Conservation (phyloP, 23 tunicate genomes). For the Trididemnum miniatum region DNA sequence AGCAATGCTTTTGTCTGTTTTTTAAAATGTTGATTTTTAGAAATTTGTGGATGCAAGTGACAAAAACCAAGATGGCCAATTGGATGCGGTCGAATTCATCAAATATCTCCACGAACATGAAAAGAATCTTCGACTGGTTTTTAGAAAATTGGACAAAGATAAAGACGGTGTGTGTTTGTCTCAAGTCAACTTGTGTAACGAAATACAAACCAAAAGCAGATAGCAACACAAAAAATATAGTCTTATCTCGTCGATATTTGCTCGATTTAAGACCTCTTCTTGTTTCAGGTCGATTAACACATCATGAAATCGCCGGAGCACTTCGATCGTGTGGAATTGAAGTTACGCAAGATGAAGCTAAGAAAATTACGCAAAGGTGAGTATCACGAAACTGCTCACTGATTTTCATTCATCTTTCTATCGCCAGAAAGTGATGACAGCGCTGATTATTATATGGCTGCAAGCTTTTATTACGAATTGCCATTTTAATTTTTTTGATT, state of each 20-base stretch:
- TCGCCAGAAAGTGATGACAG: too few relatives aligned
- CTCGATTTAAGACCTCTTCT: too few relatives aligned
- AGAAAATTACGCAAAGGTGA: constrained; percentile 45
- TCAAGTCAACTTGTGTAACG: background rate
- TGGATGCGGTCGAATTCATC: constrained; percentile 89
- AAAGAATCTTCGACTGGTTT: constrained; percentile 73
- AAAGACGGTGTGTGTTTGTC: constrained; percentile 61
- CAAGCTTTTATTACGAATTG: too few relatives aligned
- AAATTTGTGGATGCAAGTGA: constrained; percentile 86
- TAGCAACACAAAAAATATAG: too few relatives aligned
- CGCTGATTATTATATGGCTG: too few relatives aligned
- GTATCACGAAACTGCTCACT: too few relatives aligned
- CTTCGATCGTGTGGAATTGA: constrained; percentile 73
- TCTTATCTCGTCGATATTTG: too few relatives aligned
- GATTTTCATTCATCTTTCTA: too few relatives aligned
- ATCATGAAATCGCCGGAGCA: constrained; percentile 59
- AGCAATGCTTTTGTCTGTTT: too few relatives aligned
- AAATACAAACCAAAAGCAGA: too few relatives aligned
- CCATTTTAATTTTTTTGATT: too few relatives aligned
- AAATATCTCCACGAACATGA: constrained; percentile 95
- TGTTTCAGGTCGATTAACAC: constrained; percentile 51
- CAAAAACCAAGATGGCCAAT: constrained; percentile 79
- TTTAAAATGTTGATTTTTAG: too few relatives aligned
- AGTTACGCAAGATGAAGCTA: constrained; percentile 74
- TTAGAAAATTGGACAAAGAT: constrained; percentile 74